Conservation (phyloP, 2,888 invertebrate species). For the Oligia fasciuncula region DNA sequence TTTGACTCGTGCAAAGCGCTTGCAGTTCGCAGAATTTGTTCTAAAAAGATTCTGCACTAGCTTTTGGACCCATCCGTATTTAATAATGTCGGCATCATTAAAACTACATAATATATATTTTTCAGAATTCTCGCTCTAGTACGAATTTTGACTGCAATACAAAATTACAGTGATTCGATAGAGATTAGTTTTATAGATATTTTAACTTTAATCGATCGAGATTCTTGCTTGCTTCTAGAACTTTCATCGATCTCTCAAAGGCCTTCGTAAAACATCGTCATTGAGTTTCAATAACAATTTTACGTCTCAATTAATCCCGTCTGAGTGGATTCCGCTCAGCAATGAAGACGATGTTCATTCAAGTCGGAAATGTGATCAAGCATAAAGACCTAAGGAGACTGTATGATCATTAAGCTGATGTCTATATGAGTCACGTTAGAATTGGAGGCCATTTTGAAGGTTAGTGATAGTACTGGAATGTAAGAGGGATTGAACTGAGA, state of each 20-base stretch:
- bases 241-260: background rate
- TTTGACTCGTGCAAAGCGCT: constrained; percentile 23
- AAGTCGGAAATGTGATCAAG: background rate
- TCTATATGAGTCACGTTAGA: constrained; percentile 17
- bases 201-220: background rate
- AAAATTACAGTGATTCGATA: background rate
- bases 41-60: constrained; percentile 11
- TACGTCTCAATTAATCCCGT: constrained; percentile 5
- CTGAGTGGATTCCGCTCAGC: background rate
- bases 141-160: background rate
- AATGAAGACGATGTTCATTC: constrained; percentile 20
- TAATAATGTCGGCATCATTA: constrained; percentile 13
- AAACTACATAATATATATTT: constrained; percentile 1
- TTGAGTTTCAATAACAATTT: constrained; percentile 12
- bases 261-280: constrained; percentile 11
- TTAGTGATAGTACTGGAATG: constrained; percentile 12
- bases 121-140: background rate
- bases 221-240: background rate
- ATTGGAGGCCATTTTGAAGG: constrained; percentile 6
- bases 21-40: constrained; percentile 20
- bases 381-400: constrained; percentile 11
- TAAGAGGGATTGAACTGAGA: constrained; percentile 11
- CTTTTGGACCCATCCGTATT: background rate
- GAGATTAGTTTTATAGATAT: background rate
- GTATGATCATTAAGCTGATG: background rate